These are phyloP conservation scores for Serilophus lunatus DNA, from an alignment of 2,113 vertebrate species.

Conservation along the genomic window DNA sequence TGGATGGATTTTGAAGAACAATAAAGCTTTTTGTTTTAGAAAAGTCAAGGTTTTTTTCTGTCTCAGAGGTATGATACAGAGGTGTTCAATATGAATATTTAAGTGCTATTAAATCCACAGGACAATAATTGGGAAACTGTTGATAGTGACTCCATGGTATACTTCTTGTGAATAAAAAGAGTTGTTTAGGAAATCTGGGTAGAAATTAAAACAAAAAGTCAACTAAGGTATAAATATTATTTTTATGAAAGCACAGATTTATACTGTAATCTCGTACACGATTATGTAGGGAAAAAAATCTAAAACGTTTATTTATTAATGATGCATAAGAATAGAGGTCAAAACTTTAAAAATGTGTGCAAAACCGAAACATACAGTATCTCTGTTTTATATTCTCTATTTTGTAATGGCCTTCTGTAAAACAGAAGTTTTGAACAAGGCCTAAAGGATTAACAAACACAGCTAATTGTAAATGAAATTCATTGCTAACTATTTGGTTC, in stretches of 20 bases:
- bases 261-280: background rate
- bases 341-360: background rate
- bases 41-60: background rate
- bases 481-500: too few relatives aligned
- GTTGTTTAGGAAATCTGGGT: background rate
- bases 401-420: background rate
- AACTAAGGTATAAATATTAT: background rate
- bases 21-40: background rate
- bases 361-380: background rate
- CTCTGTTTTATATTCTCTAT: background rate
- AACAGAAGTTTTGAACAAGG: too few relatives aligned
- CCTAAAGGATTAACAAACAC: too few relatives aligned
- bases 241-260: background rate
- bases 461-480: too few relatives aligned
- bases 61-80: background rate
- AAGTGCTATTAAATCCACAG: background rate
- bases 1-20: background rate
- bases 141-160: background rate
- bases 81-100: background rate
- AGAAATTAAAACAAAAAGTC: background rate
- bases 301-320: background rate
- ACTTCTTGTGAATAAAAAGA: background rate
- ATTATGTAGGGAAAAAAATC: background rate
- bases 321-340: background rate
- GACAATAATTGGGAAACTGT: background rate